Evolutionary conservation across 2,113 vertebrate genomes (phyloP).

Genomic region (Neodon shergylaensis): DNA sequence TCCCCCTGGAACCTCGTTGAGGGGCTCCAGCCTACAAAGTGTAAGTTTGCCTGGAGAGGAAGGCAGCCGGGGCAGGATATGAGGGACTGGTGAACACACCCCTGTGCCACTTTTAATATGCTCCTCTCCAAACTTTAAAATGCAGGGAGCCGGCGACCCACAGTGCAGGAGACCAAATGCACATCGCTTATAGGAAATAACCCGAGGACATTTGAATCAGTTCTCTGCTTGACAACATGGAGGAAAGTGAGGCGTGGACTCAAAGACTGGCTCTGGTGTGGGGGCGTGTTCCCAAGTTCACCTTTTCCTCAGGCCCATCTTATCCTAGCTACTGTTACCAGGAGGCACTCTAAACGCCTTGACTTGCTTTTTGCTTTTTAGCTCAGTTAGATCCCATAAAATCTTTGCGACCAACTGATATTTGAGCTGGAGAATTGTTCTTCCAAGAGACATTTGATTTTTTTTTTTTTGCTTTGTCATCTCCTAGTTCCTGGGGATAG

Average conservation of each 20-base stretch:
- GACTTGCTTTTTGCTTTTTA: neutral
- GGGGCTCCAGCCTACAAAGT: neutral
- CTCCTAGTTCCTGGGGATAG: neutral
- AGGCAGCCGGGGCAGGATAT: neutral
- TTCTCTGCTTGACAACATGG: neutral
- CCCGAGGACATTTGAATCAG: neutral
- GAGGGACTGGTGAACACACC: neutral
- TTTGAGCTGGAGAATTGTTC: conserved; percentile 26
- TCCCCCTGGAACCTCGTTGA: neutral
- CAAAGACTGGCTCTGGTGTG: neutral
- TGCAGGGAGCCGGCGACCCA: neutral
- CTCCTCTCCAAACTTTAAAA: neutral
- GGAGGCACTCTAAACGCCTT: neutral
- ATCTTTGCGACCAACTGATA: neutral
- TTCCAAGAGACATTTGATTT: conserved; percentile 3
- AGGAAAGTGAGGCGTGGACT: neutral
- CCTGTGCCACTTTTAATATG: neutral
- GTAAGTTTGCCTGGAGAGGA: neutral
- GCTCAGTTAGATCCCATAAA: neutral
- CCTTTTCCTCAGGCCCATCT: neutral
- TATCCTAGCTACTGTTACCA: neutral
- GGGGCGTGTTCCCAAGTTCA: neutral
- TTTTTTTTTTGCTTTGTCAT: neutral
- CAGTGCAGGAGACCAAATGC: accelerated
- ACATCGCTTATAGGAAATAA: too few species aligned